Evolutionary conservation across 2,888 invertebrate genomes (phyloP).

Genomic region (Orthosia incerta): DNA sequence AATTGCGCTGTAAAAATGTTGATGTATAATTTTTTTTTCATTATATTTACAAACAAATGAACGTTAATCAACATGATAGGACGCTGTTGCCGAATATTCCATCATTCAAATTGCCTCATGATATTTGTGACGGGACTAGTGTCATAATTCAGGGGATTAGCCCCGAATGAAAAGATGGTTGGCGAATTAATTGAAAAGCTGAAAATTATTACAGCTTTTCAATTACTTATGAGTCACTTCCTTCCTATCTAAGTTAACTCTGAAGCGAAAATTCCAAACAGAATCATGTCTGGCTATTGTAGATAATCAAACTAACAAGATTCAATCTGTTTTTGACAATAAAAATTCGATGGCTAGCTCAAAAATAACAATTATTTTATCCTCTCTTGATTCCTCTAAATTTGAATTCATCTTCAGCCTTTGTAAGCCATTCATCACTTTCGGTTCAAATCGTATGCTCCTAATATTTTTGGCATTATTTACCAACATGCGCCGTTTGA

Average conservation of each 20-base stretch:
- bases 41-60: no score
- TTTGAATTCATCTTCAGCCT: no score
- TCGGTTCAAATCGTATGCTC: not conserved
- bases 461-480: conserved; percentile 36
- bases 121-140: not conserved
- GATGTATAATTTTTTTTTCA: not conserved
- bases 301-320: not conserved
- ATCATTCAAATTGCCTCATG: not conserved
- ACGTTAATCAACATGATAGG: no score
- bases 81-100: not conserved
- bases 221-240: not conserved
- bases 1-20: not conserved
- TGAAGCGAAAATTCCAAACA: not conserved
- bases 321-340: not conserved
- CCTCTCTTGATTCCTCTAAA: not conserved
- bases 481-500: conserved; percentile 44
- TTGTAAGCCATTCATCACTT: not conserved
- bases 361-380: no score
- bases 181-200: no score
- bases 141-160: no score
- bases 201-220: no score
- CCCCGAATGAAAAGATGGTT: no score
- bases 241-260: not conserved
- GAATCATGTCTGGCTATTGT: not conserved
- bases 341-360: not conserved